Percentiles rank a stretch among this genome's conserved stretches.
Evolutionary conservation across 2,113 vertebrate species (phyloP).

Genomic region (Anolis sagrei): DNA sequence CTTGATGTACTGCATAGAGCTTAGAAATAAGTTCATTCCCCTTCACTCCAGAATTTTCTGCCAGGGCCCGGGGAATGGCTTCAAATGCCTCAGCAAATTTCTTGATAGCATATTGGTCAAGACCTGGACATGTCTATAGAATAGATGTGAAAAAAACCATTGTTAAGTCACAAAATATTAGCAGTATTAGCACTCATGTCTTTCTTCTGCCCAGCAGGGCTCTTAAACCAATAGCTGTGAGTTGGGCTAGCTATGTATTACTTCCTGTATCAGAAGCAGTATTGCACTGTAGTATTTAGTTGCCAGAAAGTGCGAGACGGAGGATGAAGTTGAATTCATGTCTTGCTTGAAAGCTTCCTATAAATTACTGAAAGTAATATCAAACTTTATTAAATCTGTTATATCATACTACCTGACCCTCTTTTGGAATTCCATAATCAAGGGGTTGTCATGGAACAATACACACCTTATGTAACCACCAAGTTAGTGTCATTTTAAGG

Average conservation of each 20-base stretch:
- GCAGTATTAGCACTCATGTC: no score
- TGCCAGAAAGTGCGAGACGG: no score
- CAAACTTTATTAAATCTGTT: neutral
- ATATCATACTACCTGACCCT: neutral
- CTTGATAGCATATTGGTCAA: constrained; percentile 97
- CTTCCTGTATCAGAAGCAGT: no score
- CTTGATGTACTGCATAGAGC: constrained; percentile 92
- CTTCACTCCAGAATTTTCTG: constrained; percentile 95
- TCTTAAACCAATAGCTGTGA: no score
- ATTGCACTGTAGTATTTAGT: no score
- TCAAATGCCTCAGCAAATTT: constrained; percentile 98
- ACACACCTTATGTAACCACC: neutral
- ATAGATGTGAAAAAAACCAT: neutral
- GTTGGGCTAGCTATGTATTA: no score
- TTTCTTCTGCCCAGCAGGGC: no score
- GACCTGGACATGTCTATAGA: constrained; percentile 90
- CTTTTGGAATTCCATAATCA: neutral
- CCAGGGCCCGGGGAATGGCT: constrained; percentile 88
- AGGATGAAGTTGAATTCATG: no score
- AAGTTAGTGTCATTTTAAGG: neutral
- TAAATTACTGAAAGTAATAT: neutral
- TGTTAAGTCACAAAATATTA: neutral
- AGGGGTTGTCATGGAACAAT: neutral
- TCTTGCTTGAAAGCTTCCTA: no score
- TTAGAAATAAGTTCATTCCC: constrained; percentile 96